Base-by-base conservation (phyloP, 2,113 vertebrate species). In the Tupaia tana region DNA sequence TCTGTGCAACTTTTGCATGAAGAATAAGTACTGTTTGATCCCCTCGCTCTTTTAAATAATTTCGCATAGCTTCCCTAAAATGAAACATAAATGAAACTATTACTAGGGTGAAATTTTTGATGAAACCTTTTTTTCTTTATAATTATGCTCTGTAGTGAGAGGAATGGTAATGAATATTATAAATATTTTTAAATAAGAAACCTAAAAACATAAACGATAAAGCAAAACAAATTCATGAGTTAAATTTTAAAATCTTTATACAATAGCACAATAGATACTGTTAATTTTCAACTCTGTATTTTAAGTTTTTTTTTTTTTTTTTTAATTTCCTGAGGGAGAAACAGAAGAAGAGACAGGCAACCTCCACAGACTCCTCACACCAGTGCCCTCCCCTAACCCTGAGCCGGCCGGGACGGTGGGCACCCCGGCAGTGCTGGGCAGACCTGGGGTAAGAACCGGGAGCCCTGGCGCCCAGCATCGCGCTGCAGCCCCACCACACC, bases 21-120 rank as follows among this genome's bases (percentile, higher is more conserved):
- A 99, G 99, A 98, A 99, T 99, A 98, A 99, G 99, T 92, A 99
- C 99, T 54, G 99, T 99, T 98, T 99, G 99, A 99, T 99, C 99
- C n/a, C 99, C 99, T 98, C 99, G 98, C 98, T 99, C 99, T 98
- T 99, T 99, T 96, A 99, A 98, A 98, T 99, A 99, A 98, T 99
- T 99, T 96, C 99, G 98, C 99, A 99, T 99, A 87, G 99, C 99
- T 99, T 99, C 99, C 98, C 99, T 99, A 91, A 95, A 98, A 97
- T 86, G 90, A 94, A 93, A 91, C 64, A 80, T 13, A 94, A 96
- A 95, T 78, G 93, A 27, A 89, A 89, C 67, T 86, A 81, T 86
- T 92, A 88, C 4, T 84, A 34, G 16, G 29, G 19, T 93, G 27
- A 88, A 34, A 79, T 74, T 92, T 78, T 54, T 66, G 7, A 80